These are phyloP conservation scores for Halictus quadricinctus DNA, from an alignment of 2,888 invertebrate species.

Conservation along the genomic window DNA sequence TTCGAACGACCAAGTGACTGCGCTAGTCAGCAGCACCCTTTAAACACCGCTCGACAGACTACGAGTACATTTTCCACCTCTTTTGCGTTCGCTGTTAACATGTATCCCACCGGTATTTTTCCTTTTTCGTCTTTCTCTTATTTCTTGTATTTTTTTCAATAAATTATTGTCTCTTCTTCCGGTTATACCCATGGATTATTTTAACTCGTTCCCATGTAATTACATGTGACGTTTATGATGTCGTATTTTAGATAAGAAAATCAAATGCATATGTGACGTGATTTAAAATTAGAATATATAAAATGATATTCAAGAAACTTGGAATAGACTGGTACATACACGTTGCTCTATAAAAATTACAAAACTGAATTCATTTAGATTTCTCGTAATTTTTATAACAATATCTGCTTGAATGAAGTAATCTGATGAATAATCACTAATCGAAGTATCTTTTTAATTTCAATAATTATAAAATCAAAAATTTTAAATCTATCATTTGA, in stretches of 20 bases:
- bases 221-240: background rate
- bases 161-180: too few species aligned
- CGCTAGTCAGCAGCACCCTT: background rate
- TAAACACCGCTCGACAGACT: background rate
- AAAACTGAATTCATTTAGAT: background rate
- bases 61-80: background rate
- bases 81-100: background rate
- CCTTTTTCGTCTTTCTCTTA: background rate
- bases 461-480: too few species aligned
- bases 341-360: background rate
- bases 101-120: background rate
- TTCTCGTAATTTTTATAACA: background rate
- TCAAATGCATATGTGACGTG: background rate
- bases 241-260: background rate
- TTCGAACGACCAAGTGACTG: background rate
- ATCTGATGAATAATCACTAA: too few species aligned
- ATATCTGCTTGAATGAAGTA: too few species aligned
- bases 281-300: background rate
- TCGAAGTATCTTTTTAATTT: too few species aligned
- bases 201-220: too few species aligned
- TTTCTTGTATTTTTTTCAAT: background rate
- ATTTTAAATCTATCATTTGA: too few species aligned
- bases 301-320: background rate
- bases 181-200: background rate
- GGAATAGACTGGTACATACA: too few species aligned